Evolutionary conservation across 2,888 invertebrate species (phyloP).

Genomic region (Himalopsyche tibetana): DNA sequence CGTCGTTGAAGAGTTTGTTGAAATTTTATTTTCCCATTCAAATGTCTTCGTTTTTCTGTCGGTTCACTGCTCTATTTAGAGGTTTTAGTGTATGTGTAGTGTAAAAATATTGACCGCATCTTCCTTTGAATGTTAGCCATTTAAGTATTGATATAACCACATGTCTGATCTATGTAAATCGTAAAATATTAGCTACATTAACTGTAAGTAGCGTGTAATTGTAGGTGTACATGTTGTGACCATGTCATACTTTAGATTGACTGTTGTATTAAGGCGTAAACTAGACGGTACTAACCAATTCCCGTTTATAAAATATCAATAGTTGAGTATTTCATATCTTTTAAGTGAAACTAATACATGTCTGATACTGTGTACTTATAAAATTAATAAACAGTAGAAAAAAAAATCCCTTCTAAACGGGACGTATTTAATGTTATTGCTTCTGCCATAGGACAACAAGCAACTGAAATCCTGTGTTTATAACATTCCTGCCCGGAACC

Average conservation of each 20-base stretch:
- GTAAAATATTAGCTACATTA: constrained; percentile 52
- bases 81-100: background rate
- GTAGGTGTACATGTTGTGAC: constrained; percentile 62
- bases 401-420: constrained; percentile 41
- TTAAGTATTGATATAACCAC: constrained; percentile 64
- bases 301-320: background rate
- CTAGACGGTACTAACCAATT: constrained; percentile 24
- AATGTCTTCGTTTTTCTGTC: background rate
- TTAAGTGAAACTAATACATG: constrained; percentile 75
- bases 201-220: constrained; percentile 50
- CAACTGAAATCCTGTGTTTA: constrained; percentile 13
- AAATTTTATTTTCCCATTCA: no score
- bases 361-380: constrained; percentile 78
- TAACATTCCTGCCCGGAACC: background rate
- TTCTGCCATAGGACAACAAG: constrained; percentile 13
- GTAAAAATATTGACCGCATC: constrained; percentile 50
- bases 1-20: no score
- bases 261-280: constrained; percentile 44
- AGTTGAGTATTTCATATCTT: constrained; percentile 49
- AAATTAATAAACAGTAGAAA: constrained; percentile 42
- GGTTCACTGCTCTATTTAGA: constrained; percentile 1
- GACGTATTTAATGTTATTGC: constrained; percentile 39
- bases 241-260: constrained; percentile 58
- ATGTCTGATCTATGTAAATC: constrained; percentile 66
- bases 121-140: constrained; percentile 62